These are phyloP conservation scores for Candidula unifasciata DNA, from an alignment of 2,888 invertebrate genomes.

Conservation along the genomic window DNA sequence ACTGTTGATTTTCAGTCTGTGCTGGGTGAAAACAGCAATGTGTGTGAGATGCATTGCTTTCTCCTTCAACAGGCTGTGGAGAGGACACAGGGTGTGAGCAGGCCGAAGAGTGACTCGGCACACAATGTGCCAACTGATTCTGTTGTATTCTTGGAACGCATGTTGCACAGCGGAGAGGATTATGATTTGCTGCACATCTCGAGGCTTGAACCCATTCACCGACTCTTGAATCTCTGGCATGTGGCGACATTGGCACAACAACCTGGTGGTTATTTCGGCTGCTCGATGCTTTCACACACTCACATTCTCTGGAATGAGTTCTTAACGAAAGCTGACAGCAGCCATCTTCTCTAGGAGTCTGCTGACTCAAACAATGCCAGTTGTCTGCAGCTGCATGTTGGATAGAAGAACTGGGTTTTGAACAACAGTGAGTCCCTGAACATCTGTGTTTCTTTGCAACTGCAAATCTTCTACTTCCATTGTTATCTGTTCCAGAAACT, in stretches of 20 bases:
- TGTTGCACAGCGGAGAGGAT: background rate
- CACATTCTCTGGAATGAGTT: no score
- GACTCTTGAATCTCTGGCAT: background rate
- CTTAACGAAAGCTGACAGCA: background rate
- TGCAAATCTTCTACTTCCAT: constrained; percentile 4
- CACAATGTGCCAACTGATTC: no score
- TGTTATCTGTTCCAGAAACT: background rate
- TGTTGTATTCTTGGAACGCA: background rate
- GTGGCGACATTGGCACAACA: no score
- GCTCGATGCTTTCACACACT: no score
- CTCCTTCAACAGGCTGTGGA: background rate
- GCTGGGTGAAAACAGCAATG: background rate
- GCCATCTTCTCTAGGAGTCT: background rate
- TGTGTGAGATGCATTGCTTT: background rate
- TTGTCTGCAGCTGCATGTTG: background rate
- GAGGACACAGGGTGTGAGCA: no score
- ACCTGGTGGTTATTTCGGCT: no score
- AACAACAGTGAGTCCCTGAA: background rate
- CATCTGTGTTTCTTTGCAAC: background rate
- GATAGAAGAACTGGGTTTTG: background rate
- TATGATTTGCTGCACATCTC: background rate
- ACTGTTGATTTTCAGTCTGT: no score
- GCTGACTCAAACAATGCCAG: background rate
- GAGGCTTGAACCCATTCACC: constrained; percentile 29
- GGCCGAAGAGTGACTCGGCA: background rate